Percentiles rank a stretch among this genome's conserved stretches.
phyloP scores from a whole-genome alignment of 1,140 invertebrate genomes.

The Scaptomyza graminum region DNA sequence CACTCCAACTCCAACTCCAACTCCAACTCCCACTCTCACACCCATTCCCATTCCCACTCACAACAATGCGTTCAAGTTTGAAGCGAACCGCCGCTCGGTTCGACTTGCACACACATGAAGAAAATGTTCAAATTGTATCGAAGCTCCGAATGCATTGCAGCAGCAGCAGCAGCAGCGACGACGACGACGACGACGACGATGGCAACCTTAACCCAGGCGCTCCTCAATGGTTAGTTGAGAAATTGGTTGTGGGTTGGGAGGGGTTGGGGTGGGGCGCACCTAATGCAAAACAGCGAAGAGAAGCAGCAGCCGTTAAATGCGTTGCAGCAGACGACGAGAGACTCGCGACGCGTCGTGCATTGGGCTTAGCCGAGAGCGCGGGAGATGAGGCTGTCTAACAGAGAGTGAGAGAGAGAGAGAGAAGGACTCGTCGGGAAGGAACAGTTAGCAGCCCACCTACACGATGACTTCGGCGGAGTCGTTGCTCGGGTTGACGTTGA shows the following conservation, averaged over 20 bases:
- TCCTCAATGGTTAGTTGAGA: constrained; percentile 24
- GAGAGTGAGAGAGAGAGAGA: not conserved
- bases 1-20: too few species aligned
- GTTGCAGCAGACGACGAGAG: constrained; percentile 35
- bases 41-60: not conserved
- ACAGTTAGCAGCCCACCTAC: constrained; percentile 49
- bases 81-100: constrained; percentile 19
- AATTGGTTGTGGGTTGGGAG: not conserved
- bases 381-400: constrained; percentile 9
- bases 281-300: constrained; percentile 47
- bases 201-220: constrained; percentile 51
- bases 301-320: constrained; percentile 26
- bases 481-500: constrained; percentile 25
- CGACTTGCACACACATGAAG: constrained; percentile 65
- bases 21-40: not conserved
- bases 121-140: constrained; percentile 79
- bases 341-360: constrained; percentile 22
- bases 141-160: constrained; percentile 59
- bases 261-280: constrained; percentile 24
- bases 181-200: constrained; percentile 32
- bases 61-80: constrained; percentile 21
- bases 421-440: not conserved
- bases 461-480: constrained; percentile 45
- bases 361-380: constrained; percentile 20
- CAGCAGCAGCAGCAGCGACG: constrained; percentile 18